phyloP scores from a whole-genome alignment of 2,113 vertebrate genomes.

The Sebastes schlegelii region DNA sequence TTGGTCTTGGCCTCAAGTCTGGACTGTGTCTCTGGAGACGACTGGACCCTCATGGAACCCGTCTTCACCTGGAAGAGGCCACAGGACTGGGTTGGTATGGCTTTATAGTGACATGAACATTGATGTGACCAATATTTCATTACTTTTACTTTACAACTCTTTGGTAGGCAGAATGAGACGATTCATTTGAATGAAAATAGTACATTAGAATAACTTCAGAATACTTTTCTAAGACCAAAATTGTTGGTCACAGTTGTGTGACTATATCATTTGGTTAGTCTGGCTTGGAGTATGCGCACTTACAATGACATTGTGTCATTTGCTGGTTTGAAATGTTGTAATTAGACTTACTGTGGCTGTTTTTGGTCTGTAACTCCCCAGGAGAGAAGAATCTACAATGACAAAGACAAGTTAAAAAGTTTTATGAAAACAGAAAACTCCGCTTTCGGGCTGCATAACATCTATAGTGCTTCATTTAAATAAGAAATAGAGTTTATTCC shows the following conservation, averaged over 20 bases:
- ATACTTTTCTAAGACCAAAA: background rate
- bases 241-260: background rate
- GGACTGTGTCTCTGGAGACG: slow-evolving; percentile 67
- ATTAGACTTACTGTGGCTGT: slow-evolving; percentile 81
- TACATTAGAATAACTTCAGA: background rate
- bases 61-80: slow-evolving; percentile 74
- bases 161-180: background rate
- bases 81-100: background rate
- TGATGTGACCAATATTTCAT: background rate
- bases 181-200: background rate
- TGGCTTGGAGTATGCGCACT: background rate
- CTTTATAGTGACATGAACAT: slow-evolving; percentile 5
- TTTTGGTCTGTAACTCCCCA: slow-evolving; percentile 84
- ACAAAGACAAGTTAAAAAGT: slow-evolving; percentile 50
- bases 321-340: slow-evolving; percentile 2
- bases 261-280: background rate
- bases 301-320: background rate
- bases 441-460: background rate
- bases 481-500: background rate
- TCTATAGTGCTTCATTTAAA: background rate
- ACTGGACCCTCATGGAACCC: slow-evolving; percentile 65
- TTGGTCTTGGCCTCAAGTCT: slow-evolving; percentile 53
- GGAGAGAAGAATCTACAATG: slow-evolving; percentile 84
- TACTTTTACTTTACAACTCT: background rate
- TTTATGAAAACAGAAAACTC: slow-evolving; percentile 16